Conservation (phyloP, 1,140 invertebrate species). For the Zaprionus taronus region DNA sequence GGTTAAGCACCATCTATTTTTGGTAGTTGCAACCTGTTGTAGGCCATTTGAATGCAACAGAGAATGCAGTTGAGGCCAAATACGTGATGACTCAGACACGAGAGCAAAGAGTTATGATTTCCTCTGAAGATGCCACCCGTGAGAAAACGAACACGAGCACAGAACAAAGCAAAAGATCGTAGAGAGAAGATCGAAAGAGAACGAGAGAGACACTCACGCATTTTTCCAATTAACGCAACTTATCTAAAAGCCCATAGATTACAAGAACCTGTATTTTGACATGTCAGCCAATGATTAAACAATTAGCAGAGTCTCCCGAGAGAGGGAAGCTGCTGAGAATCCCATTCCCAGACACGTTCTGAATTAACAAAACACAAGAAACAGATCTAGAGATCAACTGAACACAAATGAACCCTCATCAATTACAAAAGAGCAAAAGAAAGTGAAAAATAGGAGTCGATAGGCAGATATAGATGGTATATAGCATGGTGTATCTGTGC, state of each 20-base stretch:
- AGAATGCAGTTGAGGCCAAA: conserved; percentile 30
- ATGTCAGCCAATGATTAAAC: conserved; percentile 69
- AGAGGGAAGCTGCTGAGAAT: conserved; percentile 10
- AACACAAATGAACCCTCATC: conserved; percentile 56
- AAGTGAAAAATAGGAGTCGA: conserved; percentile 74
- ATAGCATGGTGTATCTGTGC: neutral
- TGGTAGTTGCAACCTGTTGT: conserved; percentile 1
- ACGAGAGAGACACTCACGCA: conserved; percentile 29
- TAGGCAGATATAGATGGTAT: neutral
- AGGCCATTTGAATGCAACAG: conserved; percentile 23
- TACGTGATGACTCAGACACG: conserved; percentile 5
- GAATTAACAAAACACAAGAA: conserved; percentile 18
- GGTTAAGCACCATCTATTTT: neutral
- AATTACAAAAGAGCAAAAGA: conserved; percentile 69
- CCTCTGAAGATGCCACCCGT: conserved; percentile 30
- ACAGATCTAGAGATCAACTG: conserved; percentile 54
- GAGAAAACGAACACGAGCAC: conserved; percentile 20
- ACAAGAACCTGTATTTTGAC: conserved; percentile 68
- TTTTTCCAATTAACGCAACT: conserved; percentile 69
- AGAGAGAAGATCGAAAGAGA: conserved; percentile 30
- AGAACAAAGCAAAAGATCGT: conserved; percentile 20
- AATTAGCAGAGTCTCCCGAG: conserved; percentile 57
- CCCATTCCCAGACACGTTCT: conserved; percentile 58
- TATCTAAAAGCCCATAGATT: conserved; percentile 76
- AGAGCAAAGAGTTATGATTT: conserved; percentile 5